Evolutionary conservation across 2,113 vertebrate species (phyloP), one percentile per base, ranked within the genome.

Genomic region (Osmerus eperlanus): DNA sequence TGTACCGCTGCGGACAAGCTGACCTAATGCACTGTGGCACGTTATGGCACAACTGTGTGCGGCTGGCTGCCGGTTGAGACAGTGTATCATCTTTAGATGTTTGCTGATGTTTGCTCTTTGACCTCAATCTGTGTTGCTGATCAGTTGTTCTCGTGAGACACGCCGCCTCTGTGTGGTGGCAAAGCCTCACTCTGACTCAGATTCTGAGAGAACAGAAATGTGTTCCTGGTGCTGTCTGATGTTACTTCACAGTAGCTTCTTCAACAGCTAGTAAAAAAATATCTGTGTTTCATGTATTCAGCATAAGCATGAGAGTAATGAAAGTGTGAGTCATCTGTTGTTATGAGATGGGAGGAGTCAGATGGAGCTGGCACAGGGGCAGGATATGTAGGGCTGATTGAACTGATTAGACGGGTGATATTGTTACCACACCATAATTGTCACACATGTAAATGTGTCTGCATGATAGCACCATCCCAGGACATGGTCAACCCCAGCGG

Each of bases 321-420:
- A 3, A 14, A 12, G 16, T 53, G 11, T 64, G 36, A 53, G n/a
- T 53, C 12, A 16, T 23, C 11, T 29, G 60, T 7, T 0, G 62
- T 64, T 36, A 3, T 32, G 1, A 16, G 16, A 21, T 21, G 63
- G n/a, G 16, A 32, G 25, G 25, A 25, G 60, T 64, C 58, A 23
- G n/a, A 13, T 36, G 36, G 36, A 18, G 16, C 2, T 29, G 52
- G 70, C 6, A 62, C 73, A 77, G 83, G 70, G 73, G 79, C 83
- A 86, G 85, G 87, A 88, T 85, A 82, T 84, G 84, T 81, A 79
- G 74, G 70, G 67, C 75, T 78, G 83, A 76, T 84, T 72, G 61
- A 21, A 13, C 54, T 53, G 71, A 66, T 78, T 60, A 69, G 69
- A 76, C 63, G 71, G 19, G 62, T 58, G 82, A 86, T 89, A 87